Base-by-base conservation (phyloP, 2,113 vertebrate species). In the Barnardius zonarius region DNA sequence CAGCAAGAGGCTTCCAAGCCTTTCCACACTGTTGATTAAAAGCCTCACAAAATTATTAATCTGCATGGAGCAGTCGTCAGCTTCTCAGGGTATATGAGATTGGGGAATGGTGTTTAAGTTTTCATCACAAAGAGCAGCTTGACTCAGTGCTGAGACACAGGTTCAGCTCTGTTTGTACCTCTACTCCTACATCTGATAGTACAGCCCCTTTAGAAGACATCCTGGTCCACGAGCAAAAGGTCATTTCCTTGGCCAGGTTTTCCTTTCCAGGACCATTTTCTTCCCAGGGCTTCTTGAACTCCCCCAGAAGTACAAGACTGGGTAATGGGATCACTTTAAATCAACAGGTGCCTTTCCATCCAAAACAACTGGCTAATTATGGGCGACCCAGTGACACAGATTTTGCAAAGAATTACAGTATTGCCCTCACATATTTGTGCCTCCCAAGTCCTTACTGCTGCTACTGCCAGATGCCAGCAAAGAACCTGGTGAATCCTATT, bases 81-180 rank as follows among this genome's bases (percentile, higher is more conserved):
- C 6, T 37, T n/a, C 44, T 69, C 2, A 3, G 52, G 15, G 9
- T 69, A 30, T 7, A 17, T 13, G 17, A 48, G 39, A 44, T 0
- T 46, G 7, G 8, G 10, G 9, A 66, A 35, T 5, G n/a, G 13
- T 2, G 2, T 1, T 68, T 4, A 84, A 62, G 6, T 8, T 83
- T 76, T 39, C 35, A n/a, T 46, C 12, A 76, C 33, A 35, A 77
- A 69, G 37, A 83, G 13, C 15, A 83, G 5, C 9, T 79, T 63
- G 57, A 13, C 39, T 72, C 49, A 33, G 37, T 64, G 25, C 35
- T 43, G 70, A 87, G 37, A 39, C 37, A 75, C 16, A 78, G 9
- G 9, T 63, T 63, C 33, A 46, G 19, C 12, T 48, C 74, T 37
- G 25, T 27, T 37, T 31, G 59, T 17, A 61, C 33, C 18, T 75